phyloP scores from a whole-genome alignment of 1,140 invertebrate species.

The Leguminivora glycinivorella region DNA sequence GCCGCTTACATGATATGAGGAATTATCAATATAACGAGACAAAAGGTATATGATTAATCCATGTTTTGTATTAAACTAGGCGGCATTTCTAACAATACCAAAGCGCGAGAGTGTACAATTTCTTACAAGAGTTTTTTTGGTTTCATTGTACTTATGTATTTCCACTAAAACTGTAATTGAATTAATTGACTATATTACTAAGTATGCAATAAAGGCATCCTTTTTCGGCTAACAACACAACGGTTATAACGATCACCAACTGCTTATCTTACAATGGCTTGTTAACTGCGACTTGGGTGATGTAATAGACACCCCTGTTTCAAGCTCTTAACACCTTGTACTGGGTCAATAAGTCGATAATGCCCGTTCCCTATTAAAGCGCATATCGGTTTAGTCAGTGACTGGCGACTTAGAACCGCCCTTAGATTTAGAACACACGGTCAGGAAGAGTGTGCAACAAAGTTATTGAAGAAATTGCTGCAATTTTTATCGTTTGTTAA shows the following conservation, averaged over 20 bases:
- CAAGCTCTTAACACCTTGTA: slow-evolving; percentile 66
- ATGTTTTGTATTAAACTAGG: too few relatives aligned
- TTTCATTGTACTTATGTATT: too few relatives aligned
- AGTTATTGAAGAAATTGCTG: neutral
- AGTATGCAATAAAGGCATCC: too few relatives aligned
- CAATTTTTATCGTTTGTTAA: neutral
- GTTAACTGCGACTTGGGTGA: slow-evolving; percentile 13
- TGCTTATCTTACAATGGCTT: slow-evolving; percentile 16
- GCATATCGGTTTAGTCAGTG: slow-evolving; percentile 58
- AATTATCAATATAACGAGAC: too few relatives aligned
- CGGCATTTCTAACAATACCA: too few relatives aligned
- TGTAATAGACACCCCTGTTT: slow-evolving; percentile 35
- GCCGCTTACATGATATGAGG: too few relatives aligned
- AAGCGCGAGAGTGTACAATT: too few relatives aligned
- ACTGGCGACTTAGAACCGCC: slow-evolving; percentile 65
- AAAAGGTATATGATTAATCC: too few relatives aligned
- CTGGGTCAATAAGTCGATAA: slow-evolving; percentile 65
- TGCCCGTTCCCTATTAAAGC: slow-evolving; percentile 59
- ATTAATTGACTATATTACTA: too few relatives aligned
- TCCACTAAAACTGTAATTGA: too few relatives aligned
- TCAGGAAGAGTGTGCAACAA: slow-evolving; percentile 3
- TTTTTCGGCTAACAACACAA: neutral
- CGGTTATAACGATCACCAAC: slow-evolving; percentile 5
- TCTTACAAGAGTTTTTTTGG: too few relatives aligned
- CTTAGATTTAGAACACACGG: slow-evolving; percentile 59